Base-by-base conservation (phyloP, 1,140 invertebrate genomes). In the Cotesia glomerata region DNA sequence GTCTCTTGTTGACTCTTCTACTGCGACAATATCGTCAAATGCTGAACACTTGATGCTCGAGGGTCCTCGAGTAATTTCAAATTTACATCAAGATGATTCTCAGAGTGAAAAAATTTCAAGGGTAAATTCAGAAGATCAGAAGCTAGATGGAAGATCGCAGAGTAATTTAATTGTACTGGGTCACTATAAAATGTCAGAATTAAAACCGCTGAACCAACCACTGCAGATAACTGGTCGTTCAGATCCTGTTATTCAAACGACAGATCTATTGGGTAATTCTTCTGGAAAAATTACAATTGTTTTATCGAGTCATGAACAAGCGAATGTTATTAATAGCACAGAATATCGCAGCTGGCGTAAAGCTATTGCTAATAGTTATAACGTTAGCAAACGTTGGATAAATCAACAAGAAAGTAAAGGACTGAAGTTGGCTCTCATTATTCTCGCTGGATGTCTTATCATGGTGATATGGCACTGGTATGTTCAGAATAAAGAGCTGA, bases 1-100 rank as follows among this genome's bases (percentile, higher is more conserved):
- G 3, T 96, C 96, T 0, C 86, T 97, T 26, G 96, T 97, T 0
- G 97, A 98, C 87, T 92, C 95, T 77, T 92, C 93, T 70, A 92
- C 90, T 8, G 90, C 92, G 9, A 92, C 92, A 7, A 93, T 94
- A 83, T 91, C 91, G 0, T 89, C 88, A 5, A 89, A 90, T 69
- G 79, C 87, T 13, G 90, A 89, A 18, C 90, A 90, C 0, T 84
- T 93, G 26, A 83, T 94, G 7, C 79, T 95, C 0, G 93, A 93
- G 80, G 93, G 93, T 0, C 93, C 93, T 7, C 82, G 82, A 77
- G 79, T 85, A 8, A 75, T 85, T 39, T 79, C 85, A 0, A 80
- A 85, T 34, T 69, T 80, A 65, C 35, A 78, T 13, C 74, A 82
- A 61, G 82, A 81, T 34, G 79, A 84, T 5, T 11, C 2, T 35